Percentiles rank a stretch among this genome's conserved stretches.
These are phyloP conservation scores for Adineta ricciae DNA, from an alignment of 2,888 invertebrate genomes.

Conservation along the genomic window DNA sequence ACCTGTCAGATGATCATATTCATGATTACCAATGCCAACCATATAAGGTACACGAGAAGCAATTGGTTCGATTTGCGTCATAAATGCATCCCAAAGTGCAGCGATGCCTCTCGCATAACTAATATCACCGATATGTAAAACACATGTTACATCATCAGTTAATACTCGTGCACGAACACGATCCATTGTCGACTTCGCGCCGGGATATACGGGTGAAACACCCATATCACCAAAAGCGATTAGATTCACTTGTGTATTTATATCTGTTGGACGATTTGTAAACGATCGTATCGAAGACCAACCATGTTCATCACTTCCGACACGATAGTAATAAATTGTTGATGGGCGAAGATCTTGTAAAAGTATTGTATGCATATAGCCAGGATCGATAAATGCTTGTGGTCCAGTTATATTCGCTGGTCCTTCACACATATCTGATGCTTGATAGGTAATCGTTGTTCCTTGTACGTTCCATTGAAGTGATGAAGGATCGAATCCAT, in stretches of 20 bases:
- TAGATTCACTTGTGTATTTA: neutral
- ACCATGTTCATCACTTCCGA: neutral
- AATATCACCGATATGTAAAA: neutral
- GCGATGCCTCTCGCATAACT: neutral
- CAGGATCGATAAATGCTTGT: neutral
- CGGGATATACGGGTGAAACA: neutral
- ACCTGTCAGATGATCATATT: neutral
- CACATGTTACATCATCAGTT: neutral
- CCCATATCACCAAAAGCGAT: neutral
- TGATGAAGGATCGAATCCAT: neutral
- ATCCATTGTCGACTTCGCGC: neutral
- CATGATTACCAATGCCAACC: neutral
- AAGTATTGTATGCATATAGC: neutral
- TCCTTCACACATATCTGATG: constrained; percentile 7
- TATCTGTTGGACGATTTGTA: too few species aligned
- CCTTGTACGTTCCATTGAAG: neutral
- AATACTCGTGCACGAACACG: neutral
- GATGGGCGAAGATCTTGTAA: neutral
- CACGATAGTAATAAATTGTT: neutral
- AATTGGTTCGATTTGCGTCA: neutral
- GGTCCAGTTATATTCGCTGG: neutral
- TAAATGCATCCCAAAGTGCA: neutral
- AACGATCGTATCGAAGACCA: neutral
- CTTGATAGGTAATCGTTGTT: neutral
- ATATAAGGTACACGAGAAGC: neutral